Evolutionary conservation across 2,888 invertebrate species (phyloP).

Genomic region (Brenthis hecate): DNA sequence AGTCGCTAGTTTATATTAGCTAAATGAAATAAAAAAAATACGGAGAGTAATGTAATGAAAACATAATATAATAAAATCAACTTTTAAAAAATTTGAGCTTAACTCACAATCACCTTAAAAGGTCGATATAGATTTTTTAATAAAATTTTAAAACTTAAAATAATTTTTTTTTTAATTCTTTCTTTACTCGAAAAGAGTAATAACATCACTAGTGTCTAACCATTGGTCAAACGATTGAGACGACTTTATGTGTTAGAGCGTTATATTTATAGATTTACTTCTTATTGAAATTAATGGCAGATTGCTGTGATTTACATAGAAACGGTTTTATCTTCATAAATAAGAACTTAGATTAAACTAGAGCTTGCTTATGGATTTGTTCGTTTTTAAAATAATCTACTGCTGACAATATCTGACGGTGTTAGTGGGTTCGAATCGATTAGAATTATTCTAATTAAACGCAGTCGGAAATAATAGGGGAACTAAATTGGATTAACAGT

Average conservation of each 20-base stretch:
- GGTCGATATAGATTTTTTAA: no score
- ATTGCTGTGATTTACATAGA: conserved; percentile 31
- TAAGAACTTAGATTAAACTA: conserved; percentile 22
- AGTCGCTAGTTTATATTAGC: no score
- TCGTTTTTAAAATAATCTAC: not conserved
- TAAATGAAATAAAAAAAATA: no score
- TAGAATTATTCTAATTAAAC: no score
- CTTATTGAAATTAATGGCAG: conserved; percentile 37
- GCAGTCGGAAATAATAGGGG: no score
- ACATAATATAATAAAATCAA: not conserved
- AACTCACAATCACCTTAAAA: no score
- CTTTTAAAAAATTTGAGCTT: no score
- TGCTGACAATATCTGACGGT: not conserved
- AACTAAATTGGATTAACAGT: no score
- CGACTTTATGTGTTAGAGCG: conserved; percentile 31
- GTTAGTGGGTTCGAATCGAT: not conserved
- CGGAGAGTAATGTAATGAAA: not conserved
- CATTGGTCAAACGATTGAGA: conserved; percentile 30
- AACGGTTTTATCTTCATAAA: conserved; percentile 36
- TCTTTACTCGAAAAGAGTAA: not conserved
- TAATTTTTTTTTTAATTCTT: not conserved
- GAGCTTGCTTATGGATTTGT: not conserved
- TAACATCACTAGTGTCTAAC: conserved; percentile 26
- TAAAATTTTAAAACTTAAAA: not conserved
- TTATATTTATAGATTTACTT: conserved; percentile 35